Conservation (phyloP, 1,140 invertebrate genomes). For the Gryllus bimaculatus region DNA sequence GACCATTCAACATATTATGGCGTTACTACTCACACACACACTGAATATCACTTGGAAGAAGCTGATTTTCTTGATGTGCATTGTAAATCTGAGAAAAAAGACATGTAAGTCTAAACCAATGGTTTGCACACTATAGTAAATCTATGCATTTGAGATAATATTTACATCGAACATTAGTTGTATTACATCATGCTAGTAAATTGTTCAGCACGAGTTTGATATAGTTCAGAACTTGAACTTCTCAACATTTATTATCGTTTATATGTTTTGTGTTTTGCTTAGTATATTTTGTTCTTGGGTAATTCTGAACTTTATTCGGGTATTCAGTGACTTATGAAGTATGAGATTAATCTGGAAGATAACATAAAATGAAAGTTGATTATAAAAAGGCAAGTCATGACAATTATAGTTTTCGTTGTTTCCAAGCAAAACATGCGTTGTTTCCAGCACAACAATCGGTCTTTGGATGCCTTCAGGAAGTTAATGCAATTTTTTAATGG, state of each 20-base stretch:
- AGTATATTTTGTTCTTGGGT: too few species aligned
- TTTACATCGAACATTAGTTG: background rate
- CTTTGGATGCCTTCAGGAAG: too few species aligned
- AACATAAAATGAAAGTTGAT: too few species aligned
- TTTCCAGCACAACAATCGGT: too few species aligned
- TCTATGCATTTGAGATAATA: background rate
- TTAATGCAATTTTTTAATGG: too few species aligned
- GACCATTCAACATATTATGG: conserved; percentile 44
- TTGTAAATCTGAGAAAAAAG: conserved; percentile 41
- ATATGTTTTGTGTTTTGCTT: too few species aligned
- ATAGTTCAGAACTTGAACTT: background rate
- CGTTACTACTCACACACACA: conserved; percentile 39
- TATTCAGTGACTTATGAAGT: too few species aligned
- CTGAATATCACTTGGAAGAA: conserved; percentile 46
- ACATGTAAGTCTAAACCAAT: conserved; percentile 34
- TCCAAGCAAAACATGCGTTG: too few species aligned
- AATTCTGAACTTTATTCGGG: too few species aligned
- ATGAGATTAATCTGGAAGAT: too few species aligned
- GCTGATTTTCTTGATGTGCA: conserved; percentile 57
- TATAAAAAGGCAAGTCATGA: too few species aligned
- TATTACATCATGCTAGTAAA: background rate
- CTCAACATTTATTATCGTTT: conserved; percentile 11
- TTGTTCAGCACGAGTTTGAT: background rate
- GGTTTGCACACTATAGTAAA: background rate
- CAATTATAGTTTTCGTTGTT: too few species aligned